These are phyloP conservation scores for Ancistrus triradiatus DNA, from an alignment of 2,113 vertebrate genomes.

Conservation along the genomic window DNA sequence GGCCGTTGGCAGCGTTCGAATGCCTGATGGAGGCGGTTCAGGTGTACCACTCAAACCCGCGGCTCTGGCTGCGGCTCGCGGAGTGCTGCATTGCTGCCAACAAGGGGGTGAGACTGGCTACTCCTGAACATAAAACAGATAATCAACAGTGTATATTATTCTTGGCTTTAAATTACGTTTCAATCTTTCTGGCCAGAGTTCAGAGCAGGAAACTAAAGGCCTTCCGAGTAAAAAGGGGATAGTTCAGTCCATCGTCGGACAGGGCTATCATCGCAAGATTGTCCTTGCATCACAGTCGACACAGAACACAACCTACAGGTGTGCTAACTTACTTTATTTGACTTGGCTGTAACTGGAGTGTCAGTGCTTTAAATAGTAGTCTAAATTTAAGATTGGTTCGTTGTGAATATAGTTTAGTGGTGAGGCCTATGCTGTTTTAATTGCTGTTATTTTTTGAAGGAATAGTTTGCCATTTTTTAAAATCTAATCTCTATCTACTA, in stretches of 20 bases:
- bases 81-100: slow-evolving; percentile 98
- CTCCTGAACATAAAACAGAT: background rate
- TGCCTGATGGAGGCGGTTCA: slow-evolving; percentile 96
- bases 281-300: slow-evolving; percentile 92
- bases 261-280: slow-evolving; percentile 97
- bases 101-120: slow-evolving; percentile 78
- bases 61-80: slow-evolving; percentile 91
- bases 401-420: no score
- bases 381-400: no score
- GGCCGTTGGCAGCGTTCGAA: slow-evolving; percentile 93
- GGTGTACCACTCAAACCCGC: slow-evolving; percentile 94
- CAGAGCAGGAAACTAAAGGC: slow-evolving; percentile 95
- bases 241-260: slow-evolving; percentile 94
- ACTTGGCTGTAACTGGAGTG: no score
- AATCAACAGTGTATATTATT: no score
- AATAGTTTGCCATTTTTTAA: no score
- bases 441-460: no score
- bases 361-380: no score
- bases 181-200: no score
- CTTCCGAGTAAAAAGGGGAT: slow-evolving; percentile 97
- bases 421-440: no score
- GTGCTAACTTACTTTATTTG: slow-evolving; percentile 39
- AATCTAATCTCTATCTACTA: no score
- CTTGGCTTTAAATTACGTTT: no score
- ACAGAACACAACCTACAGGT: slow-evolving; percentile 94